phyloP scores from a whole-genome alignment of 2,797 vertebrate species.

The Myioborus melanocephalus region DNA sequence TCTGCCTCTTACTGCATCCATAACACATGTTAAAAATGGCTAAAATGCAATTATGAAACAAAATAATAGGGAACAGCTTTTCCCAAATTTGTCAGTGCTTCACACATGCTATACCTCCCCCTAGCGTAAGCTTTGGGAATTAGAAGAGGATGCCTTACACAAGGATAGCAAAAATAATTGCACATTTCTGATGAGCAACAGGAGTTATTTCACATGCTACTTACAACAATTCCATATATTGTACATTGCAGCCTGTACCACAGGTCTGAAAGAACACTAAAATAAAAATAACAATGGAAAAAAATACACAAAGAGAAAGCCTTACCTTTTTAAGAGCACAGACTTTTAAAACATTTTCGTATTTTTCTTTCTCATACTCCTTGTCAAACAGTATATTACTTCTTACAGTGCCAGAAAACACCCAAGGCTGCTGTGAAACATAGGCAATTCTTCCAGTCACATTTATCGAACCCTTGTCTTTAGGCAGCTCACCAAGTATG shows the following conservation, averaged over 20 bases:
- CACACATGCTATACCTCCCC: not conserved
- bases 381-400: constrained; percentile 97
- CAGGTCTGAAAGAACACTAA: not conserved
- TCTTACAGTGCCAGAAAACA: constrained; percentile 92
- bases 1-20: not conserved
- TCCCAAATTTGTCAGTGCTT: not conserved
- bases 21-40: not conserved
- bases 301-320: not conserved
- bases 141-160: not conserved
- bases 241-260: accelerated
- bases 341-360: constrained; percentile 86
- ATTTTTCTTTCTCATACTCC: constrained; percentile 85
- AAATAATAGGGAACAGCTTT: not conserved
- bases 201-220: not conserved
- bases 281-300: not conserved
- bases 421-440: constrained; percentile 93
- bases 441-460: constrained; percentile 87
- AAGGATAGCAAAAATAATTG: not conserved
- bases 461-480: constrained; percentile 81
- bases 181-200: not conserved
- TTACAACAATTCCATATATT: not conserved
- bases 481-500: constrained; percentile 87
- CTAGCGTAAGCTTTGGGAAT: not conserved
- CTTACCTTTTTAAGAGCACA: constrained; percentile 93
- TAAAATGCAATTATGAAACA: not conserved